Base-by-base conservation (phyloP, 2,113 vertebrate genomes). In the Cyprinodon brontotheroides region DNA sequence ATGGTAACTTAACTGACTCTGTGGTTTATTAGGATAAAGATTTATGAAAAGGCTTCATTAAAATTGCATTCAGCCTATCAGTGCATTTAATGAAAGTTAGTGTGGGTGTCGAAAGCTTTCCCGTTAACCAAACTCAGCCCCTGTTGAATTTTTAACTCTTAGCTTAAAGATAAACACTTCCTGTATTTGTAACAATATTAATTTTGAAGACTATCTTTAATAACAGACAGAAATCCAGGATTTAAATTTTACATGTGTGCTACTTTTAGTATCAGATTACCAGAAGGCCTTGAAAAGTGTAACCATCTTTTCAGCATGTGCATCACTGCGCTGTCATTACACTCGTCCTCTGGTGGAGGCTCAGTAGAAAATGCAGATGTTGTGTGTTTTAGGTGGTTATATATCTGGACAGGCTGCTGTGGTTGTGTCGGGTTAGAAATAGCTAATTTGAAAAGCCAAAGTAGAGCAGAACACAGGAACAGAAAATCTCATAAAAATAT, bases 31-130 rank as follows among this genome's bases (percentile, higher is more conserved):
- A 82, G 80, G 57, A 79, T 77, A 77, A 87, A 88, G 82, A 72
- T 84, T 89, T 81, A 87, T 89, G 87, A 86, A 89, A 87, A 84
- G 81, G 68, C 86, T 90, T 91, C 89, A 89, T 91, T 91, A 91
- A 91, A 91, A 86, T 88, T 91, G 82, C 87, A 90, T 87, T 65
- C 86, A 76, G 80, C 67, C 38, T 84, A 77, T 89, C 83, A 70
- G 74, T 14, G 80, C 29, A 78, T 82, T 84, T 87, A 88, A 86
- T 90, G 82, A 90, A 89, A 86, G 88, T 87, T 69, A 72, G 78
- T 70, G 79, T 50, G 60, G 68, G 83, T 83, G 86, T 87, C 81
- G 74, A 70, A 89, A 75, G 69, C 87, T 83, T 74, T 84, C 65
- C 66, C 17, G 75, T 87, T 85, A 86, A 89, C 81, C 72, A 79